Evolutionary conservation across 2,888 invertebrate species (phyloP).

Genomic region (Neuroscelio doddi): DNA sequence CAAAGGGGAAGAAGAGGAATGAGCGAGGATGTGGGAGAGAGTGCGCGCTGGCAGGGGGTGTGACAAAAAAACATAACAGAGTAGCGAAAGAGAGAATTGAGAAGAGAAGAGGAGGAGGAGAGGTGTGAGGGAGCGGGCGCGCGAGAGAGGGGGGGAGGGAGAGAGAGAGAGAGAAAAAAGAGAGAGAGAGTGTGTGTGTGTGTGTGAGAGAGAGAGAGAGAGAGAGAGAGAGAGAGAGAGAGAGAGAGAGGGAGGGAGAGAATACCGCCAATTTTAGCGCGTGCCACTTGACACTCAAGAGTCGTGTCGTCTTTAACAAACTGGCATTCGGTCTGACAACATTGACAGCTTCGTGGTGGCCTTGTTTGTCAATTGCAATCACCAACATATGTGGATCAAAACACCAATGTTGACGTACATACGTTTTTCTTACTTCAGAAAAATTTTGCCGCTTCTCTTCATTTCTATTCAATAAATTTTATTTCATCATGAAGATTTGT

Average conservation of each 20-base stretch:
- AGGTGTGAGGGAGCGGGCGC: neutral
- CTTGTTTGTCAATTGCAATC: conserved; percentile 15
- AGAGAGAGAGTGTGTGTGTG: neutral
- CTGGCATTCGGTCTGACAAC: conserved; percentile 34
- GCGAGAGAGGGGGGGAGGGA: neutral
- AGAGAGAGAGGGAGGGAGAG: neutral
- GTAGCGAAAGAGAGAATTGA: neutral
- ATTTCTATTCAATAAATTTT: no score
- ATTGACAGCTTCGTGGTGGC: conserved; percentile 35
- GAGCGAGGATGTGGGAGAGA: no score
- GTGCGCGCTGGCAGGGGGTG: no score
- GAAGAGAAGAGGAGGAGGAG: conserved; percentile 4
- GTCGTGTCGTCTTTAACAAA: conserved; percentile 22
- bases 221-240: neutral
- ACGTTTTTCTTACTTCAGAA: neutral
- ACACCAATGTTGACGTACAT: neutral
- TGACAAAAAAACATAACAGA: conserved; percentile 4
- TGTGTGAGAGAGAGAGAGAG: conserved; percentile 1
- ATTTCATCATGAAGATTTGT: no score
- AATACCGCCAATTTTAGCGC: conserved; percentile 40
- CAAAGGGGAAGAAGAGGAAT: no score
- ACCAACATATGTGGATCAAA: neutral
- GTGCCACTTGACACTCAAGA: conserved; percentile 36
- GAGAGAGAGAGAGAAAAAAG: conserved; percentile 6
- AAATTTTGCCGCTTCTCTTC: neutral